Evolutionary conservation across 1,140 invertebrate genomes (phyloP).

Genomic region (Campoletis sonorensis): DNA sequence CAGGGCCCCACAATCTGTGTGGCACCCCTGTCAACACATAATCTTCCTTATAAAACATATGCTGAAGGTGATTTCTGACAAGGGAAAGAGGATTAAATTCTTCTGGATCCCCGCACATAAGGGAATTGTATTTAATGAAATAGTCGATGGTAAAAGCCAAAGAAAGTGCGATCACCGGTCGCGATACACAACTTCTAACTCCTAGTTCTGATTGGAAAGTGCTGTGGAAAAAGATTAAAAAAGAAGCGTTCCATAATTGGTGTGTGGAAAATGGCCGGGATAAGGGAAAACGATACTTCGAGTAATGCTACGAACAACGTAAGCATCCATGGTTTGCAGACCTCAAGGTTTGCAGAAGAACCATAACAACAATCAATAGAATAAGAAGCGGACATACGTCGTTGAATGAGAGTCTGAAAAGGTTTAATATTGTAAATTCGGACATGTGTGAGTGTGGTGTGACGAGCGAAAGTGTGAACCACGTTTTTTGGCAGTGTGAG

Average conservation of each 20-base stretch:
- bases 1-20: too few relatives aligned
- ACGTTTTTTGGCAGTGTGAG: too few relatives aligned
- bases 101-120: slow-evolving; percentile 24
- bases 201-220: not conserved
- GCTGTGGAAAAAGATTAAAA: not conserved
- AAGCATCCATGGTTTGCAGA: too few relatives aligned
- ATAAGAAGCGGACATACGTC: too few relatives aligned
- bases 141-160: not conserved
- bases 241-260: not conserved
- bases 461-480: too few relatives aligned
- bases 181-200: not conserved
- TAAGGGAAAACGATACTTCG: slow-evolving; percentile 1
- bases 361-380: too few relatives aligned
- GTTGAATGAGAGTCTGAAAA: too few relatives aligned
- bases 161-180: not conserved
- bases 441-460: slow-evolving; percentile 24
- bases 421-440: not conserved
- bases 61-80: not conserved
- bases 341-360: too few relatives aligned
- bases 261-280: not conserved
- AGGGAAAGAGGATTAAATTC: not conserved
- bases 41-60: slow-evolving; percentile 16
- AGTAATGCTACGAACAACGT: not conserved
- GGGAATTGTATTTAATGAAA: slow-evolving; percentile 19
- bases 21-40: too few relatives aligned